phyloP scores from a whole-genome alignment of 2,888 invertebrate species.

The Pterostichus niger region DNA sequence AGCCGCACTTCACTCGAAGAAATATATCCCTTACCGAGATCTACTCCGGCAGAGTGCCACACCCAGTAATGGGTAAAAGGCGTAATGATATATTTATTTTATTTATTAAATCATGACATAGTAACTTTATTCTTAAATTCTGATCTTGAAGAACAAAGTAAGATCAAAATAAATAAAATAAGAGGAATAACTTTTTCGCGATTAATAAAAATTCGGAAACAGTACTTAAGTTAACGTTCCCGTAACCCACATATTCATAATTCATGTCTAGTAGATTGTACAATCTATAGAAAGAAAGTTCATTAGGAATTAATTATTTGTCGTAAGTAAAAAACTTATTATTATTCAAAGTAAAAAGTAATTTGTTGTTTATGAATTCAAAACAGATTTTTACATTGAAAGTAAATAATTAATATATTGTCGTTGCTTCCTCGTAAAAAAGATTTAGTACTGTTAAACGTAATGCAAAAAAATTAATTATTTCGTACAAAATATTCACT shows the following conservation, averaged over 20 bases:
- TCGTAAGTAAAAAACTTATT: slow-evolving; percentile 35
- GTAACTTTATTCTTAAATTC: too few relatives aligned
- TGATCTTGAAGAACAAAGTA: too few relatives aligned
- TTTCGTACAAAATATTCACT: slow-evolving; percentile 17
- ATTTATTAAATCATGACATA: too few relatives aligned
- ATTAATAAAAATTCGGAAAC: too few relatives aligned
- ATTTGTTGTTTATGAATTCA: slow-evolving; percentile 38
- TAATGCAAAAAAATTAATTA: slow-evolving; percentile 35
- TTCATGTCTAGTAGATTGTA: slow-evolving; percentile 3
- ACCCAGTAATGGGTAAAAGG: too few relatives aligned
- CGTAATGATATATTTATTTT: too few relatives aligned
- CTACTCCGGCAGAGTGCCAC: too few relatives aligned
- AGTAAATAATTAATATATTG: slow-evolving; percentile 49
- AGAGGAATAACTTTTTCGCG: too few relatives aligned
- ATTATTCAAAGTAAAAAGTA: slow-evolving; percentile 26
- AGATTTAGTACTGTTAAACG: background rate
- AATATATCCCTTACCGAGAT: too few relatives aligned
- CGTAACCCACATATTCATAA: background rate
- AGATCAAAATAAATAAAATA: too few relatives aligned
- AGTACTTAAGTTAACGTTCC: too few relatives aligned
- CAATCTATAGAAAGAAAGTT: slow-evolving; percentile 9
- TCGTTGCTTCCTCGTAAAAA: slow-evolving; percentile 9
- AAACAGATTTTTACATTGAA: slow-evolving; percentile 21
- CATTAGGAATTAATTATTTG: slow-evolving; percentile 31
- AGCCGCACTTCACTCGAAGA: too few relatives aligned